Evolutionary conservation across 1,140 invertebrate genomes (phyloP).

Genomic region (Battus philenor): DNA sequence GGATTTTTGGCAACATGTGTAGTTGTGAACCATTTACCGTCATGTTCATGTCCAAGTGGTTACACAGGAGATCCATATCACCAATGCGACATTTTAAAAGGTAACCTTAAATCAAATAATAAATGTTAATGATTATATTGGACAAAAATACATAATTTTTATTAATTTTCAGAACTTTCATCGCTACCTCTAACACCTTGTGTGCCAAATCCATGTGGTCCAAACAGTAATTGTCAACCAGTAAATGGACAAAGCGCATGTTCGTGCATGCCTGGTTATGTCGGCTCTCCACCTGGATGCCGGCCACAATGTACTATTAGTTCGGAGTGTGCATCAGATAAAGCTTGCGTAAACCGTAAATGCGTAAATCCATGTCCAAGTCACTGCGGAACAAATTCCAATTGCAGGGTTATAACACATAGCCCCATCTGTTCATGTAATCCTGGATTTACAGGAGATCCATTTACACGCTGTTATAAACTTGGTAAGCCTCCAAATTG

Average conservation of each 20-base stretch:
- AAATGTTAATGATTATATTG: not conserved
- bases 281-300: slow-evolving; percentile 84
- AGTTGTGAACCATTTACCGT: slow-evolving; percentile 83
- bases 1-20: slow-evolving; percentile 83
- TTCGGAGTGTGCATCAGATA: slow-evolving; percentile 81
- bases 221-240: slow-evolving; percentile 83
- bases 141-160: slow-evolving; percentile 23
- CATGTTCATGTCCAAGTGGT: slow-evolving; percentile 82
- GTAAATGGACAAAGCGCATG: slow-evolving; percentile 81
- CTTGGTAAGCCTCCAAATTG: slow-evolving; percentile 64
- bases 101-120: slow-evolving; percentile 20
- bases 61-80: slow-evolving; percentile 82
- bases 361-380: slow-evolving; percentile 83
- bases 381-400: slow-evolving; percentile 84
- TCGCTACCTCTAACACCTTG: slow-evolving; percentile 75
- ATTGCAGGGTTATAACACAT: slow-evolving; percentile 86
- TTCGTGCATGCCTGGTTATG: slow-evolving; percentile 82
- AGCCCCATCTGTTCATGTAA: slow-evolving; percentile 78
- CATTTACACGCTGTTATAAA: slow-evolving; percentile 75
- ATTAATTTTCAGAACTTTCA: slow-evolving; percentile 29
- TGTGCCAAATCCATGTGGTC: slow-evolving; percentile 82
- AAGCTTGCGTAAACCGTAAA: slow-evolving; percentile 81
- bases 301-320: slow-evolving; percentile 83
- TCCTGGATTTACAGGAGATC: slow-evolving; percentile 73
- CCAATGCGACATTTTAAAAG: slow-evolving; percentile 66